Conservation (phyloP, 1,140 invertebrate species). For the Musca domestica region DNA sequence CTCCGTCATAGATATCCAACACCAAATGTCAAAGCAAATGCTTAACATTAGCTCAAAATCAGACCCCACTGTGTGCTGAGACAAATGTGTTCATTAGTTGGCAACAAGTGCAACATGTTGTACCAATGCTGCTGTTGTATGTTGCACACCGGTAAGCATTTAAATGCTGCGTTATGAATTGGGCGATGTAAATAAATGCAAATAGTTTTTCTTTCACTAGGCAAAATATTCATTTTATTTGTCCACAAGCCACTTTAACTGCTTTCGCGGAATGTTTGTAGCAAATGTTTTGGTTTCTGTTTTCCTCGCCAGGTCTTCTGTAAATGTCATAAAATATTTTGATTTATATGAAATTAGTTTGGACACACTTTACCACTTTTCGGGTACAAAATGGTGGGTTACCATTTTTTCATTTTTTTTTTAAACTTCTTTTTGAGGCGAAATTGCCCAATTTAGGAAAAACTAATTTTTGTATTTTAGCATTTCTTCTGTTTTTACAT, state of each 20-base stretch:
- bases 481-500: no score
- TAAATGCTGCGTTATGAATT: not conserved
- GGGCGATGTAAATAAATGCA: constrained; percentile 5
- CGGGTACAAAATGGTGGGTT: not conserved
- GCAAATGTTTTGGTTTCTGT: not conserved
- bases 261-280: no score
- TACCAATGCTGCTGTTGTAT: not conserved
- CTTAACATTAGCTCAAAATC: no score
- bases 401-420: no score
- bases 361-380: constrained; percentile 11
- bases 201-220: not conserved
- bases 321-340: constrained; percentile 12
- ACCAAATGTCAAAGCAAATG: no score
- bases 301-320: not conserved
- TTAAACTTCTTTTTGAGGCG: no score
- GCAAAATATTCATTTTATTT: no score
- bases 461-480: no score
- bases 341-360: constrained; percentile 14
- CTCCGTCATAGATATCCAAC: no score
- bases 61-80: constrained; percentile 9
- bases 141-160: no score
- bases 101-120: constrained; percentile 13
- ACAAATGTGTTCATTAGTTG: constrained; percentile 19
- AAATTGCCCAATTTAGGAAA: no score
- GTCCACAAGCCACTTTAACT: no score